Conservation (phyloP, 2,888 invertebrate genomes). For the Pristionchus exspectatus region DNA sequence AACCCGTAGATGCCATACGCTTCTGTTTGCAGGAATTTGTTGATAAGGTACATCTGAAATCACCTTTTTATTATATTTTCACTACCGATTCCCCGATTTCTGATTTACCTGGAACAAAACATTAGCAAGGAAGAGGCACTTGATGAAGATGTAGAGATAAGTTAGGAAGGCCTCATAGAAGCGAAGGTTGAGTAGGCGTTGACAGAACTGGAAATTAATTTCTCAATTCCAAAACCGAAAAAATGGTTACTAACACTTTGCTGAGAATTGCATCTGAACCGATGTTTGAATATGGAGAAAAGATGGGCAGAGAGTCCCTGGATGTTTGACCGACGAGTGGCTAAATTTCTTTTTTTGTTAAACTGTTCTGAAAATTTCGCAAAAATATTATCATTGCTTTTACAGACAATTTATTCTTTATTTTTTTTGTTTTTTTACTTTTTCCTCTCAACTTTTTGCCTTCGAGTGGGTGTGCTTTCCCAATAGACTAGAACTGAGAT, state of each 20-base stretch:
- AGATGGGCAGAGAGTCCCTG: constrained; percentile 71
- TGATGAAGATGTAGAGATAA: constrained; percentile 75
- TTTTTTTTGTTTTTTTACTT: too few species aligned
- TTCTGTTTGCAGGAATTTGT: constrained; percentile 76
- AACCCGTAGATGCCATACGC: constrained; percentile 77
- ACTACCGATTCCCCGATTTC: background rate
- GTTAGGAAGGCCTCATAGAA: constrained; percentile 78
- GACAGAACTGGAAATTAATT: background rate
- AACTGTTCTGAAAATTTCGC: too few species aligned
- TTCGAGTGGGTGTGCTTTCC: too few species aligned
- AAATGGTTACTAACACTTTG: constrained; percentile 38
- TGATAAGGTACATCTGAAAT: constrained; percentile 74
- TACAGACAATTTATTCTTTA: too few species aligned
- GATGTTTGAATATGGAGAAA: constrained; percentile 76
- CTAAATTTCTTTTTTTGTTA: too few species aligned
- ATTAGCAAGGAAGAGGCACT: constrained; percentile 61
- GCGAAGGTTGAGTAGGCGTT: constrained; percentile 70
- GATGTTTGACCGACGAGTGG: too few species aligned
- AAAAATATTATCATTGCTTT: too few species aligned
- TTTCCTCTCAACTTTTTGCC: too few species aligned
- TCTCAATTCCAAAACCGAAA: constrained; percentile 29
- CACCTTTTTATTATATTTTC: background rate
- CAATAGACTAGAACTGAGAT: too few species aligned
- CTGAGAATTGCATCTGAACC: constrained; percentile 57
- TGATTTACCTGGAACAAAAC: background rate